Evolutionary conservation across 2,888 invertebrate genomes (phyloP).

Genomic region (Catocala nupta): DNA sequence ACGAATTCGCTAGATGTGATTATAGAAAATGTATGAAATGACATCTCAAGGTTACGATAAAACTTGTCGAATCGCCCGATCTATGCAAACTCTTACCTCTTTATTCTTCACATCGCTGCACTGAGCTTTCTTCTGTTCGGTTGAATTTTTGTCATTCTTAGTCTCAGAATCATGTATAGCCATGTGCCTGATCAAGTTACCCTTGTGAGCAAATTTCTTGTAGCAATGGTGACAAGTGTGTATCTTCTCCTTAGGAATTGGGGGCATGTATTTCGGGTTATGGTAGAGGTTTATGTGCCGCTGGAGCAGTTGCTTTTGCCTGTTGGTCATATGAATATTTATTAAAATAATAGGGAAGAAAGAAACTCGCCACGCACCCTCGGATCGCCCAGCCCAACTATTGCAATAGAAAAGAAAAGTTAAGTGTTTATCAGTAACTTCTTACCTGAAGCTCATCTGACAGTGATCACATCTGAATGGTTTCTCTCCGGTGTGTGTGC

Average conservation of each 20-base stretch:
- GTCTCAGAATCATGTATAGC: constrained; percentile 96
- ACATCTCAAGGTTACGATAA: too few species aligned
- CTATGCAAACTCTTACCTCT: too few species aligned
- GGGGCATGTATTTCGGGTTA: constrained; percentile 95
- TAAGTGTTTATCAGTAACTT: too few species aligned
- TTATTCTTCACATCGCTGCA: too few species aligned
- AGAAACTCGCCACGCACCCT: too few species aligned
- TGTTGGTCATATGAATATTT: constrained; percentile 64
- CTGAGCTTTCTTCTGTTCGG: too few species aligned
- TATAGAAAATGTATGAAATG: too few species aligned
- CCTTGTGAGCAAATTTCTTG: constrained; percentile 93
- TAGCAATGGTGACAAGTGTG: constrained; percentile 95
- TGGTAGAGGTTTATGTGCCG: constrained; percentile 97
- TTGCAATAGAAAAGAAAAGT: too few species aligned
- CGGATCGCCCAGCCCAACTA: too few species aligned
- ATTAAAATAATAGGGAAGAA: too few species aligned
- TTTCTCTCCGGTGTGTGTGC: constrained; percentile 98
- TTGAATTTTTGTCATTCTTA: constrained; percentile 42
- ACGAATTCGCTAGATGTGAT: too few species aligned
- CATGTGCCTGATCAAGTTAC: constrained; percentile 96
- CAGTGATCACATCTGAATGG: constrained; percentile 96
- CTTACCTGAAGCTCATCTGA: constrained; percentile 90
- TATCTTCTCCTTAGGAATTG: constrained; percentile 95
- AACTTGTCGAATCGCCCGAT: too few species aligned
- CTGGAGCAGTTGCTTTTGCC: constrained; percentile 96